phyloP scores from a whole-genome alignment of 2,113 vertebrate species.

The Puntigrus tetrazona region DNA sequence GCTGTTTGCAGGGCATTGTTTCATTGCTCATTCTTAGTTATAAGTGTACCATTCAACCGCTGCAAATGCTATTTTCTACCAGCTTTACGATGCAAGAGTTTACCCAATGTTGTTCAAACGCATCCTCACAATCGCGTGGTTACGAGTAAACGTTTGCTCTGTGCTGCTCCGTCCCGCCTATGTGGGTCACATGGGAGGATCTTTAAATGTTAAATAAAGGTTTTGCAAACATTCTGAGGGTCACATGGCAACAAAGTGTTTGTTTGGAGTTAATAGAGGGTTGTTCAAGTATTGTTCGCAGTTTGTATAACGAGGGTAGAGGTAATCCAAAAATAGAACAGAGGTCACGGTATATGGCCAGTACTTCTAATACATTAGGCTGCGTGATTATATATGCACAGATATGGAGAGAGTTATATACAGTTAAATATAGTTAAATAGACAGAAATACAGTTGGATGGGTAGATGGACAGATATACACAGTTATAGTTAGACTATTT shows the following conservation, averaged over 20 bases:
- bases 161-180: not conserved
- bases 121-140: constrained; percentile 34
- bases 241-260: constrained; percentile 27
- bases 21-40: not conserved
- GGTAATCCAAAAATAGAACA: constrained; percentile 17
- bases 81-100: constrained; percentile 23
- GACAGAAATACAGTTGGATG: not conserved
- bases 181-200: constrained; percentile 17
- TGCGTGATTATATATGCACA: not conserved
- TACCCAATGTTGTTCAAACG: constrained; percentile 41
- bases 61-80: not conserved
- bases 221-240: constrained; percentile 26
- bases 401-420: not conserved
- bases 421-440: not conserved
- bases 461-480: not conserved
- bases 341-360: constrained; percentile 1
- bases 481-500: not conserved
- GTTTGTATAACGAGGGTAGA: constrained; percentile 10
- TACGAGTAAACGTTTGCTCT: constrained; percentile 39
- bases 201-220: constrained; percentile 38
- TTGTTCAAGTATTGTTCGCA: not conserved
- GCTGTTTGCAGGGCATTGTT: constrained; percentile 27
- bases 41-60: not conserved
- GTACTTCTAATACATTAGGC: not conserved
- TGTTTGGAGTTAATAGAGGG: constrained; percentile 32